A percentile compares a stretch with the other conserved stretches of the same genome.
Evolutionary conservation across 2,888 invertebrate genomes (phyloP).

Genomic region (Spisula subtruncata): DNA sequence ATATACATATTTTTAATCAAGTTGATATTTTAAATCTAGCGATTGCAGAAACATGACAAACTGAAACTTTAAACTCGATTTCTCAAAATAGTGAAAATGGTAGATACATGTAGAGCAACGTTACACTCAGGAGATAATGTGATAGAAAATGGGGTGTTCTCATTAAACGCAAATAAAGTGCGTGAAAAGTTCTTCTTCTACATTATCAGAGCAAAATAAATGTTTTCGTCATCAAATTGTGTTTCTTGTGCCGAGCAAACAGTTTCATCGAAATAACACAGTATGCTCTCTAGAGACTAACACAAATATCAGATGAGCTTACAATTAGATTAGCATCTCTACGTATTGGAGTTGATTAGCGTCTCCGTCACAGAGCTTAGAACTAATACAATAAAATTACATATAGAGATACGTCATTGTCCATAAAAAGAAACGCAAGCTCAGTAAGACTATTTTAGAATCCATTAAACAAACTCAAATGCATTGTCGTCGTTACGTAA

Average conservation of each 20-base stretch:
- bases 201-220: background rate
- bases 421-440: constrained; percentile 19
- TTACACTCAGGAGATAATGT: too few relatives aligned
- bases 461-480: background rate
- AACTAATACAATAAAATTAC: constrained; percentile 32
- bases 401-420: constrained; percentile 28
- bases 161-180: background rate
- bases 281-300: constrained; percentile 35
- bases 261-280: constrained; percentile 20
- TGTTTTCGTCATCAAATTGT: constrained; percentile 15
- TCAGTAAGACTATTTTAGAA: background rate
- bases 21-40: too few relatives aligned
- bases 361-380: background rate
- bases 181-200: background rate
- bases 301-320: constrained; percentile 57
- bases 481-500: background rate
- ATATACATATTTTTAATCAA: too few relatives aligned
- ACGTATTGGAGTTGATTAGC: constrained; percentile 48
- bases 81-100: too few relatives aligned
- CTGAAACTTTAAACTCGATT: too few relatives aligned
- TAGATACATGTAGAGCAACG: too few relatives aligned
- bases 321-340: constrained; percentile 58
- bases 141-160: too few relatives aligned
- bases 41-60: too few relatives aligned
- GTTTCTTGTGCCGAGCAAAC: background rate